Percentiles rank a stretch among this genome's conserved stretches.
phyloP scores from a whole-genome alignment of 2,888 invertebrate genomes.

The Theodoxus fluviatilis region DNA sequence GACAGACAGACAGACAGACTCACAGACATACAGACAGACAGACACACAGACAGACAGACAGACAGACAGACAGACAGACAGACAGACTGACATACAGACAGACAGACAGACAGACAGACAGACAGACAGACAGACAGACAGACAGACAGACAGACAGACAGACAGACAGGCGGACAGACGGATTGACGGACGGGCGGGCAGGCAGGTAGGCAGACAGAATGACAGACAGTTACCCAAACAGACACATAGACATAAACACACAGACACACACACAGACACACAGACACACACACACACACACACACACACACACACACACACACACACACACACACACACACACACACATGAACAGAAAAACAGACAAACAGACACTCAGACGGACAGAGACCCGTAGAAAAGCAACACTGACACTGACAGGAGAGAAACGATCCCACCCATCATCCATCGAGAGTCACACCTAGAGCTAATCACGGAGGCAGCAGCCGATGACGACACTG shows the following conservation, averaged over 20 bases:
- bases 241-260: slow-evolving; percentile 17
- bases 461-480: background rate
- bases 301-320: background rate
- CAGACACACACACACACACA: slow-evolving; percentile 14
- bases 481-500: no score
- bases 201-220: background rate
- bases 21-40: background rate
- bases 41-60: background rate
- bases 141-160: slow-evolving; percentile 2
- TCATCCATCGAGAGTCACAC: background rate
- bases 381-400: background rate
- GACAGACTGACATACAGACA: background rate
- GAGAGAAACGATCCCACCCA: background rate
- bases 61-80: slow-evolving; percentile 7
- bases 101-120: slow-evolving; percentile 10
- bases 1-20: slow-evolving; percentile 9
- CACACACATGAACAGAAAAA: background rate
- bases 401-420: background rate
- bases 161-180: slow-evolving; percentile 13
- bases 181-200: slow-evolving; percentile 1
- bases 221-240: slow-evolving; percentile 7
- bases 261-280: slow-evolving; percentile 8
- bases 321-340: background rate
- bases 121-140: no score
- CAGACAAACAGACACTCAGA: background rate